Evolutionary conservation across 2,797 vertebrate species (phyloP).

Genomic region (Nannoperca obscura): DNA sequence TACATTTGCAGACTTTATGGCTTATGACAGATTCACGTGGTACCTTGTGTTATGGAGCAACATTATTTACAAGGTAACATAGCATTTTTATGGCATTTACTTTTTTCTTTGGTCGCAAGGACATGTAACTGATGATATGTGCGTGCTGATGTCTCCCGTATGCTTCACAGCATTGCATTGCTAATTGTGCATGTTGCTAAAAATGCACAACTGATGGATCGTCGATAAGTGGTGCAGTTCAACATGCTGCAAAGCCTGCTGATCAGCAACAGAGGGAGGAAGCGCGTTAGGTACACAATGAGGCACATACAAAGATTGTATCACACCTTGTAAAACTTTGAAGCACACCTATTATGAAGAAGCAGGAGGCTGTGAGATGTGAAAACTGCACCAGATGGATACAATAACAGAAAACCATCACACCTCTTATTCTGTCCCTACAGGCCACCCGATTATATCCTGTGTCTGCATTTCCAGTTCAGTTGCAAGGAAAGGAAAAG

Average conservation of each 20-base stretch:
- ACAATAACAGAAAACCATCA: conserved; percentile 63
- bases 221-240: conserved; percentile 3
- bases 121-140: conserved; percentile 7
- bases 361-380: conserved; percentile 68
- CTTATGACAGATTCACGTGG: conserved; percentile 49
- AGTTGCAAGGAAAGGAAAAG: conserved; percentile 29
- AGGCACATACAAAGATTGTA: conserved; percentile 53
- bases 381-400: conserved; percentile 76
- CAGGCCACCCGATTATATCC: conserved; percentile 68
- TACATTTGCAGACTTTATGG: conserved; percentile 53
- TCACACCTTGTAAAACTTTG: conserved; percentile 66
- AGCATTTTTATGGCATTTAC: conserved; percentile 19
- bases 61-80: conserved; percentile 33
- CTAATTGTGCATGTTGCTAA: conserved; percentile 2
- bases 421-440: conserved; percentile 67
- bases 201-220: conserved; percentile 25
- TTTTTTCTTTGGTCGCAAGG: conserved; percentile 2
- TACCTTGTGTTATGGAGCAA: conserved; percentile 31
- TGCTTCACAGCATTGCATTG: background rate
- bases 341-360: conserved; percentile 72
- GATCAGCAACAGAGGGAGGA: conserved; percentile 21
- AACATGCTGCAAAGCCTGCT: conserved; percentile 16
- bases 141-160: background rate
- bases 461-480: conserved; percentile 62
- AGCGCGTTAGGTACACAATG: conserved; percentile 42